Percentiles rank a stretch among this genome's conserved stretches.
Evolutionary conservation across 2,113 vertebrate species (phyloP).

Genomic region (Acanthisitta chloris): DNA sequence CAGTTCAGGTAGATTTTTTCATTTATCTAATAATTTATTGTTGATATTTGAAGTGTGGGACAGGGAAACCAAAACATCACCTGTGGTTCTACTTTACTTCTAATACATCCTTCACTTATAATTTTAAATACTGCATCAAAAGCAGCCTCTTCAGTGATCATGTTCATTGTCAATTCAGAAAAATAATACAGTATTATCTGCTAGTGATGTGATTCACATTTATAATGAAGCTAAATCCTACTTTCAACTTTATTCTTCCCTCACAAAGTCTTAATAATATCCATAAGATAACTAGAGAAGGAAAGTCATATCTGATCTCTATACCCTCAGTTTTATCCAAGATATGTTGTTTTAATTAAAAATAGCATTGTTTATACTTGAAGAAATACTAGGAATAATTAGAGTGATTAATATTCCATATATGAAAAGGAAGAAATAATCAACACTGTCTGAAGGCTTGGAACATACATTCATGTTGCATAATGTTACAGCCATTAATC

Average conservation of each 20-base stretch:
- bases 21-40: slow-evolving; percentile 31
- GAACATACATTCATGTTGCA: background rate
- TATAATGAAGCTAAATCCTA: slow-evolving; percentile 54
- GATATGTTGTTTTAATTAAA: slow-evolving; percentile 51
- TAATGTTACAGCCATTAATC: background rate
- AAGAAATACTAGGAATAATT: background rate
- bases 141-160: slow-evolving; percentile 41
- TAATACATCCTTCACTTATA: background rate
- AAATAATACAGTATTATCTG: slow-evolving; percentile 68
- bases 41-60: slow-evolving; percentile 16
- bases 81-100: slow-evolving; percentile 61
- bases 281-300: background rate
- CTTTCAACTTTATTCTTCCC: slow-evolving; percentile 21
- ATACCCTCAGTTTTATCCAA: background rate
- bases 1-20: slow-evolving; percentile 1
- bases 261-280: slow-evolving; percentile 22
- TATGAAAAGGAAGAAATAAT: background rate
- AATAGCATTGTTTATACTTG: background rate
- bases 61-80: slow-evolving; percentile 52
- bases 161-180: slow-evolving; percentile 64
- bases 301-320: slow-evolving; percentile 10
- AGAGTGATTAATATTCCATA: background rate
- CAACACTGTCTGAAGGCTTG: background rate
- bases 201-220: slow-evolving; percentile 43
- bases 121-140: slow-evolving; percentile 64